Conservation (phyloP, 2,113 vertebrate species). For the Myiagra hebetior region DNA sequence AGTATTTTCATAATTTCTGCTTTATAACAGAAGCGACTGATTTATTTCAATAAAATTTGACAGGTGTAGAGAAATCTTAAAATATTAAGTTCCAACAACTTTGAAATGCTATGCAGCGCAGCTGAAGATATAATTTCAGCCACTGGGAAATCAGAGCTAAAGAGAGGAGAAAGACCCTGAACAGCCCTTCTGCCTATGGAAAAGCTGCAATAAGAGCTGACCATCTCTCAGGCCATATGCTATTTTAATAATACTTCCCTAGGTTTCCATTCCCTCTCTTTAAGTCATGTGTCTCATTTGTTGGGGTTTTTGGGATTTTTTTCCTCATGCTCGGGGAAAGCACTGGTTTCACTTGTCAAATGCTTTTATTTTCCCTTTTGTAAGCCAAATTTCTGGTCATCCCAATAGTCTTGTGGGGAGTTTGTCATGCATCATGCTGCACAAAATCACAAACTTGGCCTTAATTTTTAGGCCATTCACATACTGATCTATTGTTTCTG, state of each 20-base stretch:
- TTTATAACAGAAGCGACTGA: not conserved
- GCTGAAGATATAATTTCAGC: not conserved
- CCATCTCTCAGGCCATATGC: not conserved
- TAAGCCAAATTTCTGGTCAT: slow-evolving; percentile 35
- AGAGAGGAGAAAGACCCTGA: not conserved
- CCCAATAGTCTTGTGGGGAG: not conserved
- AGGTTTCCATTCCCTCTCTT: not conserved
- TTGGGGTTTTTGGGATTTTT: fast-evolving
- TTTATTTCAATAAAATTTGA: not conserved
- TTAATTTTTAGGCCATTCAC: slow-evolving; percentile 16
- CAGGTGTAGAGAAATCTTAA: not conserved
- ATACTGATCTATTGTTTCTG: slow-evolving; percentile 54
- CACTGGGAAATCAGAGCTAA: not conserved
- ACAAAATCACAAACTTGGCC: slow-evolving; percentile 41
- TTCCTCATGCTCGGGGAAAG: not conserved
- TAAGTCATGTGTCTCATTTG: not conserved
- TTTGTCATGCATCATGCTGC: not conserved
- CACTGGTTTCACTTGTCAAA: not conserved
- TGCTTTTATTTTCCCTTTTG: slow-evolving; percentile 15
- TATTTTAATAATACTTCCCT: not conserved
- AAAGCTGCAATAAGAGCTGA: not conserved
- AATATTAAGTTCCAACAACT: not conserved
- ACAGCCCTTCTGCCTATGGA: not conserved
- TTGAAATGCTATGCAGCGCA: not conserved
- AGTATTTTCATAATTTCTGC: not conserved